These are phyloP conservation scores for Odiellus spinosus DNA, from an alignment of 2,888 invertebrate species.

Conservation along the genomic window DNA sequence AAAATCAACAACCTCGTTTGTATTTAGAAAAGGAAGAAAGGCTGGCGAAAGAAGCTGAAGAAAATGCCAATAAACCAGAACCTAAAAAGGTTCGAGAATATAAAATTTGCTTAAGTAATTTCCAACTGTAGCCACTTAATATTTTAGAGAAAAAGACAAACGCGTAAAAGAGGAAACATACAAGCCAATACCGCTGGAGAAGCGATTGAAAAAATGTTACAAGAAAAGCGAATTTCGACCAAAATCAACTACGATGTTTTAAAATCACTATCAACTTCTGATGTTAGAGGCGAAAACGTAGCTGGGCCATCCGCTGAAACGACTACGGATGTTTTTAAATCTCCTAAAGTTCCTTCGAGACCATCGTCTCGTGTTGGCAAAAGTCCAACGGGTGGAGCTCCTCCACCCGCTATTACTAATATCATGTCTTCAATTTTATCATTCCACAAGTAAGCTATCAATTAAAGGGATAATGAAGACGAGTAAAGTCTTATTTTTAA, in stretches of 20 bases:
- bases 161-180: slow-evolving; percentile 18
- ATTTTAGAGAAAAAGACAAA: slow-evolving; percentile 22
- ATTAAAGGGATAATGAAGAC: too few species aligned
- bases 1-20: too few species aligned
- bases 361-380: neutral
- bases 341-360: neutral
- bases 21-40: slow-evolving; percentile 59
- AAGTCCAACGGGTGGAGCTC: neutral
- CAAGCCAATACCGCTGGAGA: slow-evolving; percentile 45
- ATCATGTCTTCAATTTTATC: neutral
- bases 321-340: neutral
- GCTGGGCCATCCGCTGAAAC: neutral
- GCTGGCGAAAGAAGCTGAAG: slow-evolving; percentile 60
- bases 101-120: neutral
- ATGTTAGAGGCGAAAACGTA: neutral
- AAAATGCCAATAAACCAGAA: slow-evolving; percentile 56
- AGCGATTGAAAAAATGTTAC: slow-evolving; percentile 89
- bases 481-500: too few species aligned
- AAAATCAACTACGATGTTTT: slow-evolving; percentile 97
- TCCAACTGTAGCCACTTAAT: neutral
- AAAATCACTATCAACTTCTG: slow-evolving; percentile 43
- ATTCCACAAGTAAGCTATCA: too few species aligned
- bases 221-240: slow-evolving; percentile 83
- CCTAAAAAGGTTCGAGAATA: slow-evolving; percentile 39
- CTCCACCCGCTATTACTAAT: neutral